Conservation (phyloP, 2,113 vertebrate genomes). For the Patagioenas fasciata region DNA sequence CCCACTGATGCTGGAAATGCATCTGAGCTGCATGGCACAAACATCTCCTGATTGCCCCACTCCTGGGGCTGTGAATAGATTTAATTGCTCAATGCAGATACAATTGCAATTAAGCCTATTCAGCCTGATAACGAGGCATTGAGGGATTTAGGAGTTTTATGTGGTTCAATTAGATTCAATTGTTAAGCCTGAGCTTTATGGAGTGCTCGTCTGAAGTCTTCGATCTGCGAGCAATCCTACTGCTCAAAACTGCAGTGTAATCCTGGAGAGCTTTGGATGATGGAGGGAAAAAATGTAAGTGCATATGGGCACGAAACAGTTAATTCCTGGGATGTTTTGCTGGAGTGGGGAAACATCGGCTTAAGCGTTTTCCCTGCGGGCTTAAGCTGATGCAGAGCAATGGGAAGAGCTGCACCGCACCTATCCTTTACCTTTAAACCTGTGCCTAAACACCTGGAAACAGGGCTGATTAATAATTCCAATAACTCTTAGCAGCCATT, state of each 20-base stretch:
- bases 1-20: background rate
- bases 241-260: rapidly evolving
- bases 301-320: background rate
- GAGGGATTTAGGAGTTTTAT: background rate
- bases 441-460: background rate
- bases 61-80: background rate
- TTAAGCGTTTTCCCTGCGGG: background rate
- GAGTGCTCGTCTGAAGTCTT: background rate
- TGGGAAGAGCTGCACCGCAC: background rate
- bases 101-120: slow-evolving; percentile 30
- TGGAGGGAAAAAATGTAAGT: rapidly evolving
- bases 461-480: background rate
- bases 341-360: background rate
- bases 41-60: background rate
- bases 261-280: background rate
- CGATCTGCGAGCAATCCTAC: background rate
- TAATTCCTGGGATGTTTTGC: background rate
- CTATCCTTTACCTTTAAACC: background rate
- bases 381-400: background rate
- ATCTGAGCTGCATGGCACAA: background rate
- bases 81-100: background rate
- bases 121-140: background rate
- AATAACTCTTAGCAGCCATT: background rate
- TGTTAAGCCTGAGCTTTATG: background rate
- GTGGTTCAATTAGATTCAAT: background rate